These are phyloP conservation scores for Fratercula arctica DNA, from an alignment of 2,797 vertebrate genomes.

Conservation along the genomic window DNA sequence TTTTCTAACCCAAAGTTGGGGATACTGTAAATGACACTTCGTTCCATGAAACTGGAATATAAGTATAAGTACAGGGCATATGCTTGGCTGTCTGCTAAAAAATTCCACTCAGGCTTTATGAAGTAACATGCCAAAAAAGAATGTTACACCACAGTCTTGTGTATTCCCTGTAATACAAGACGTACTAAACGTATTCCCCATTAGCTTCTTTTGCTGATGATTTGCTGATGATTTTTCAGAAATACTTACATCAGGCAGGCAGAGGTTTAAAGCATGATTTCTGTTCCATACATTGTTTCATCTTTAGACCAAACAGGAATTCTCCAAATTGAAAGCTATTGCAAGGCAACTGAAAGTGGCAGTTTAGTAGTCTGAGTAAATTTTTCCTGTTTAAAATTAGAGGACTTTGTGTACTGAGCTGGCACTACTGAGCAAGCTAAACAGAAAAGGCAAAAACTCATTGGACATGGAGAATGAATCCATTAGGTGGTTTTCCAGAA, in stretches of 20 bases:
- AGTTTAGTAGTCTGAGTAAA: slow-evolving; percentile 10
- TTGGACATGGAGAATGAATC: neutral
- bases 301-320: neutral
- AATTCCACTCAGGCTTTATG: slow-evolving; percentile 38
- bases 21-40: slow-evolving; percentile 1
- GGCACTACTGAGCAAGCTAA: neutral
- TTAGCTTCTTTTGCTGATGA: neutral
- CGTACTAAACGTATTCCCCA: neutral
- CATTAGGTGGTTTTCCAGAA: neutral
- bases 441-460: neutral
- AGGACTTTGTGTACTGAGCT: neutral
- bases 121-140: slow-evolving; percentile 46
- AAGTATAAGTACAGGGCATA: slow-evolving; percentile 20
- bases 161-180: slow-evolving; percentile 20
- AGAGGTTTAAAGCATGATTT: neutral
- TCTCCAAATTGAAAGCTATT: neutral
- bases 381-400: slow-evolving; percentile 46
- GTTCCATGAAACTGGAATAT: slow-evolving; percentile 32
- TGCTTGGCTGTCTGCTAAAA: slow-evolving; percentile 50
- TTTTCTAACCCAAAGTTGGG: neutral
- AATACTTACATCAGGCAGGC: neutral
- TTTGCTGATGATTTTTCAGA: slow-evolving; percentile 23
- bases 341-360: neutral
- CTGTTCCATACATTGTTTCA: neutral
- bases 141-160: slow-evolving; percentile 6